Base-by-base conservation (phyloP, 2,113 vertebrate genomes). In the Nansenia antarctica region DNA sequence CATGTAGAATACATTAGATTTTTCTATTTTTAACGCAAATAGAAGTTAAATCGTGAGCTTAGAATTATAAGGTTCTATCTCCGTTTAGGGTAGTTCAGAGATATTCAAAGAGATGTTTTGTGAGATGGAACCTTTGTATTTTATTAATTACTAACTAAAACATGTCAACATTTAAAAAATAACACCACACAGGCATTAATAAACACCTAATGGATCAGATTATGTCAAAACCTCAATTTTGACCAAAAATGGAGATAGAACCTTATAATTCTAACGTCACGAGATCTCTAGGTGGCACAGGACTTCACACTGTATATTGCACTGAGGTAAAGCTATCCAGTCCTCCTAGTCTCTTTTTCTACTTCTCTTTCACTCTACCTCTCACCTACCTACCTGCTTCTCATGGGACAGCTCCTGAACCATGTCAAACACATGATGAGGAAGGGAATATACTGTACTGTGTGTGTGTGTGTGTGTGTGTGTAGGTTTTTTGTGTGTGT, bases 341-440 rank as follows among this genome's bases (percentile, higher is more conserved):
- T 11, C 11, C 34, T 35, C 34, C 11, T 11, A 8, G 6, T 35
- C 34, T 35, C 34, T 35, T 12, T 2, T 12, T 39, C 9, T 39
- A 11, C 3, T 2, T 6, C 39, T 45, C 39, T 42, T 15, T n/a
- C 18, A 47, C 14, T 6, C 45, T 49, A 15, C 2, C 45, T n/a
- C 45, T 20, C 37, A 14, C 37, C 5, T 14, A 45, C 11, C 39
- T 14, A 0, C 9, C 37, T 45, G 12, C 4, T 3, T 45, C 39
- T 18, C 39, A 37, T 39, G 70, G 5, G 95, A 97, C 35, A 98
- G 94, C 54, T 97, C 95, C 98, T 99, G 83, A 15, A 24, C n/a
- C 8, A 55, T 20, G 35, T 37, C 5, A 6, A 37, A 37, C 39
- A 42, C 18, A 20, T 49, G 5, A 49, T 49, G 35, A 6, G 35